phyloP scores from a whole-genome alignment of 2,797 vertebrate genomes.

The Epinephelus coioides region DNA sequence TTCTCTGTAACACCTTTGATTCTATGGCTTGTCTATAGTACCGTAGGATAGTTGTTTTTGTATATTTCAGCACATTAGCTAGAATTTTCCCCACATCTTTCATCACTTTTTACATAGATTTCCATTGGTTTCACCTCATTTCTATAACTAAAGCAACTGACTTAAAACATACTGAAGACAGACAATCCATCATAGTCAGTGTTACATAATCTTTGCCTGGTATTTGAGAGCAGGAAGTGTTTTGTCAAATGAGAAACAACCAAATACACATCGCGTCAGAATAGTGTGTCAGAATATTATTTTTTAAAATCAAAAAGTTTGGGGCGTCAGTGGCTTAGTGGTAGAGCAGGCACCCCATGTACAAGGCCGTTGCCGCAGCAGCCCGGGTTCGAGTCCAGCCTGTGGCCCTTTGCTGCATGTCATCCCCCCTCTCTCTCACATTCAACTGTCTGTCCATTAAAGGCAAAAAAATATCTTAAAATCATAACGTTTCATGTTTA shows the following conservation, averaged over 20 bases:
- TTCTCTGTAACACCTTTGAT: not conserved
- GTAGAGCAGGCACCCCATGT: too few species aligned
- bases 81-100: not conserved
- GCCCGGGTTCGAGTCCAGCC: too few species aligned
- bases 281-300: too few species aligned
- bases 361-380: too few species aligned
- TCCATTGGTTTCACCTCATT: not conserved
- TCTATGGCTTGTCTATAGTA: not conserved
- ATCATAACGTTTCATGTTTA: too few species aligned
- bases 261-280: too few species aligned
- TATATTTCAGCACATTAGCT: not conserved
- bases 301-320: too few species aligned
- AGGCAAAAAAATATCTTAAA: too few species aligned
- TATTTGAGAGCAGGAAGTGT: not conserved
- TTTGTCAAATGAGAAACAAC: not conserved
- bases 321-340: too few species aligned
- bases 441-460: too few species aligned
- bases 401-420: too few species aligned
- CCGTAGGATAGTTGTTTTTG: not conserved
- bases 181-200: not conserved
- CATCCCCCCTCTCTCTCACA: too few species aligned
- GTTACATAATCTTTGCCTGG: not conserved
- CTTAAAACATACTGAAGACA: not conserved
- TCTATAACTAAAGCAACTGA: not conserved
- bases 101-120: not conserved